Base-by-base conservation (phyloP, 1,140 invertebrate genomes). In the Drosophila kanapiae region DNA sequence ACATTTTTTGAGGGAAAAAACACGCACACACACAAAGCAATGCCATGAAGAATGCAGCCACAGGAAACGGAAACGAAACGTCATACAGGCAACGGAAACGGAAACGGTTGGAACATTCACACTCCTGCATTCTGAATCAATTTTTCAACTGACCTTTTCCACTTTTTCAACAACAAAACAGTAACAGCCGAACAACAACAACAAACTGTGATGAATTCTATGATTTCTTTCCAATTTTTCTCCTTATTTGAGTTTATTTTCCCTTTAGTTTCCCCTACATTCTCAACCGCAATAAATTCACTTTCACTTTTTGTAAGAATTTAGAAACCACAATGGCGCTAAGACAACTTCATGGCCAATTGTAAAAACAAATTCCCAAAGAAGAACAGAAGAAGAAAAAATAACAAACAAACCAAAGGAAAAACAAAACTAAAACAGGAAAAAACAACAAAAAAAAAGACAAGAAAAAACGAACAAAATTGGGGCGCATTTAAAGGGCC, bases 151-250 rank as follows among this genome's bases (percentile, higher is more conserved):
- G 40, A 77, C 56, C 48, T 63, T 61, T 69, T 62, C 43, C 45
- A 72, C 38, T 23, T 59, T 65, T 51, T 13, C 49, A 40, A 9
- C 31, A 43, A 48, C 13, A 64, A 74, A 64, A 58, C 40, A 71
- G 61, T 67, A 80, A 72, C 63, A 78, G 67, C 78, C 82, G 83
- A 78, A 64, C 56, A 74, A 67, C 38, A 79, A 86, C 82, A 85
- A 86, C 65, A 86, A 88, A 90, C 84, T 88, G 84, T 88, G 84
- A 88, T 88, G 84, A 90, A 78, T 87, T 68, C 59, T 62, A 78
- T 84, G 63, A 76, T 81, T 86, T 82, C 48, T 51, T 68, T 48
- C 53, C 45, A 35, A 63, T 48, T 40, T 27, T 56, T 0, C 5
- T 23, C 40, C 59, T 49, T 38, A 57, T 72, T 29, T 49, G 14